phyloP scores from a whole-genome alignment of 2,888 invertebrate species.

The Lamproptera curius region DNA sequence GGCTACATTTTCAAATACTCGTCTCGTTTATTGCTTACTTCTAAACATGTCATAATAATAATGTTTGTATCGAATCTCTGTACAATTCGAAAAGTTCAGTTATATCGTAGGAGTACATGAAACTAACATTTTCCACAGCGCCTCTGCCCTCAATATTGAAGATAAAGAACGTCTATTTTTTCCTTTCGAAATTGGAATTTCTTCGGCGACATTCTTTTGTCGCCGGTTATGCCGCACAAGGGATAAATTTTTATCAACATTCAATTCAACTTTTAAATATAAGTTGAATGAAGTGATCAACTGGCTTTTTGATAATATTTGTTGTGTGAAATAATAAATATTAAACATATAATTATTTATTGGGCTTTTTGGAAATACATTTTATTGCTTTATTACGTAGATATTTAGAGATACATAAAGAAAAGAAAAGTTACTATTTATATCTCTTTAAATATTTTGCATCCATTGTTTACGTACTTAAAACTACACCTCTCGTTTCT shows the following conservation, averaged over 20 bases:
- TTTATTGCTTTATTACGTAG: too few species aligned
- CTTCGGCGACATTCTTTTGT: constrained; percentile 19
- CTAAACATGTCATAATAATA: neutral
- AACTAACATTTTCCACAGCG: constrained; percentile 11
- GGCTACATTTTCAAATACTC: too few species aligned
- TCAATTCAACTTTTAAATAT: constrained; percentile 14
- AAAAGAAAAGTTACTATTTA: too few species aligned
- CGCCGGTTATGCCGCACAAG: constrained; percentile 16
- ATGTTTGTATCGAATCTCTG: neutral
- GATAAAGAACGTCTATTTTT: constrained; percentile 20
- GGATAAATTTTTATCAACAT: constrained; percentile 18
- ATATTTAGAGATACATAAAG: too few species aligned
- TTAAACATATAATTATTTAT: too few species aligned
- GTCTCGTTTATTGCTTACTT: too few species aligned
- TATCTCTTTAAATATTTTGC: too few species aligned
- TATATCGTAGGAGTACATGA: constrained; percentile 4
- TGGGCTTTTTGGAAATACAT: too few species aligned
- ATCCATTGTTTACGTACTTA: too few species aligned
- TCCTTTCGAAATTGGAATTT: constrained; percentile 18
- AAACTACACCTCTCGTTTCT: too few species aligned
- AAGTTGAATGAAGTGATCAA: constrained; percentile 6
- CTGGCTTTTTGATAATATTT: too few species aligned
- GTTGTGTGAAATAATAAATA: too few species aligned
- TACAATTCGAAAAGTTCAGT: neutral
- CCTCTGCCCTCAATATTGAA: constrained; percentile 16